These are phyloP conservation scores for Rhadinocentrus ornatus DNA, from an alignment of 2,797 vertebrate species.

Conservation along the genomic window DNA sequence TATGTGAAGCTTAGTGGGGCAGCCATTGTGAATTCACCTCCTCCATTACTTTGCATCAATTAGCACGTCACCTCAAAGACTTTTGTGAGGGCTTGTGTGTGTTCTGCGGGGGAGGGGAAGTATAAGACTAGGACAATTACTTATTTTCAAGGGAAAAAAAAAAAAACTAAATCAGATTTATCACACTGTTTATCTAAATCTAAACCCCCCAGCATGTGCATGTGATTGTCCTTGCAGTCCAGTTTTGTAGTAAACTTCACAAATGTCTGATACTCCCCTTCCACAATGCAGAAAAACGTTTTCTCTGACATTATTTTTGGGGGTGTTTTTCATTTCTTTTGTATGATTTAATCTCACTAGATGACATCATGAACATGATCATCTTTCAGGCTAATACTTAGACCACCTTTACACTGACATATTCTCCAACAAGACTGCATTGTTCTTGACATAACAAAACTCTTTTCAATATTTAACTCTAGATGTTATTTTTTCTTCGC, in stretches of 20 bases:
- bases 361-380: not conserved
- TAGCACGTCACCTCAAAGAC: slow-evolving; percentile 82
- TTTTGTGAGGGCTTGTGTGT: slow-evolving; percentile 43
- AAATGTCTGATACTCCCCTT: not conserved
- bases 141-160: slow-evolving; percentile 31
- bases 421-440: not conserved
- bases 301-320: not conserved
- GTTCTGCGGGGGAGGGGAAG: slow-evolving; percentile 52
- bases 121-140: slow-evolving; percentile 45
- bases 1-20: slow-evolving; percentile 44
- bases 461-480: slow-evolving; percentile 13
- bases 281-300: not conserved
- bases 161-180: slow-evolving; percentile 41
- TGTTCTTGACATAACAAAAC: not conserved
- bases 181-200: slow-evolving; percentile 42
- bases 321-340: not conserved
- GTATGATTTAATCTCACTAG: not conserved
- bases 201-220: slow-evolving; percentile 2
- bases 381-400: not conserved
- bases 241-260: not conserved
- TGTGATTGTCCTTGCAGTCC: not conserved
- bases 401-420: slow-evolving; percentile 1
- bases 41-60: slow-evolving; percentile 80
- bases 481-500: not conserved
- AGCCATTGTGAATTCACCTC: slow-evolving; percentile 68